Evolutionary conservation across 2,797 vertebrate species (phyloP), one percentile per base, ranked within the genome.

Genomic region (Leptatherina wallacei): DNA sequence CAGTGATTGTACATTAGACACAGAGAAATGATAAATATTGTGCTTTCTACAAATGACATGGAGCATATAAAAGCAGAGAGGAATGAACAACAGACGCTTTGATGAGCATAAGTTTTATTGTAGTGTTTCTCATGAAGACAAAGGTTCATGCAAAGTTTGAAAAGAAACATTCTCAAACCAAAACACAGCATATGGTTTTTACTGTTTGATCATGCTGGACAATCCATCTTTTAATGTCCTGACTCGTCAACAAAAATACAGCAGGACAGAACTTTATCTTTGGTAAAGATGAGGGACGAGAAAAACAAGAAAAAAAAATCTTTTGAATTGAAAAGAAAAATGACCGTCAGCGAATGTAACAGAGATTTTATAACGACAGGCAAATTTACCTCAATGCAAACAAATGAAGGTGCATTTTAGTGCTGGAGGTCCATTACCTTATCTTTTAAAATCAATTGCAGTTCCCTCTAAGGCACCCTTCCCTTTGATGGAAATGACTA

Each of bases 391-490:
- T 49, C 0, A 22, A 58, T 64, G 61, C 49, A 77, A 80, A 83
- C 51, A 64, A 71, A 90, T 86, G 51, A 89, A 88, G 87, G 82
- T 88, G 85, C 85, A 69, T 89, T 85, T 55, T 13, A 42, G 38
- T 2, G 42, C 18, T 47, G 42, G 33, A 35, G 33, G 33, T 35
- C 9, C 42, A 80, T 87, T 33, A 14, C 40, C 71, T 81, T 64
- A 74, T 76, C 60, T 71, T 60, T 73, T 81, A n/a, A 32, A 32
- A 63, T 70, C 40, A 77, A 74, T 61, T 71, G 69, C 83, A 84
- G 72, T 71, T 85, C 57, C 87, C 84, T 78, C 85, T 91, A 93
- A 94, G 91, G 93, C 91, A 93, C 81, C 90, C 73, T 84, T 91
- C 83, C 89, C 86, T 88, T 90, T 80, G 49, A 91, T 80, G 78